Evolutionary conservation across 2,113 vertebrate genomes (phyloP), one percentile per base, ranked within the genome.

Genomic region (Calypte anna): DNA sequence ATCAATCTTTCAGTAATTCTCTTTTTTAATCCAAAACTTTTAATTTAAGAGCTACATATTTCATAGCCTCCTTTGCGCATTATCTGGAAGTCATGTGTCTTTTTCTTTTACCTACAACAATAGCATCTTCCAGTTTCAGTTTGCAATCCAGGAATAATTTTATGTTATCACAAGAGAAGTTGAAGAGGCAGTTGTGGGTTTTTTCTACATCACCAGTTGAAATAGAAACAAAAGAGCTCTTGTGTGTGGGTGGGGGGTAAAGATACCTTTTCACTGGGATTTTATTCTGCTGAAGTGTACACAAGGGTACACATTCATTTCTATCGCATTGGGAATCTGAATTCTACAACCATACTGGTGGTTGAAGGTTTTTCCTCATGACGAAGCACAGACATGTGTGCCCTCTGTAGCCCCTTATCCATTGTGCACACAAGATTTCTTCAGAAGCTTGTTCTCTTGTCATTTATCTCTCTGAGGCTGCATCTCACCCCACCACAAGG

Each of bases 391-490:
- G 43, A 91, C 27, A 46, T 11, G 3, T 46, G n/a, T 75, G 18
- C 8, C 18, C 31, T 68, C 7, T 10, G 10, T 67, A 62, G 21
- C 50, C 10, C 31, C 13, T 64, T n/a, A 61, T 9, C 11, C 19
- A 33, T 25, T 57, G 21, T 8, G 11, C n/a, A 46, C 9, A 23
- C 0, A 1, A 5, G 6, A n/a, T 68, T 73, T 58, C 61, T 84
- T 59, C 33, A 22, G n/a, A 67, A 36, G 17, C 18, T 53, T 80
- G 16, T 63, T 6, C 16, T 66, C 36, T 72, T 72, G 6, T 57
- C 1, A 0, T 14, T 12, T 72, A 43, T 63, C 38, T 2, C 0
- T 66, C 36, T 84, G 13, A 7, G 24, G 6, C 43, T 79, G 28
- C 25, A 44, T 68, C 33, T 88, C 23, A 75, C 14, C 11, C 9